Base-by-base conservation (phyloP, 2,113 vertebrate species). In the Coptodon rendalli region DNA sequence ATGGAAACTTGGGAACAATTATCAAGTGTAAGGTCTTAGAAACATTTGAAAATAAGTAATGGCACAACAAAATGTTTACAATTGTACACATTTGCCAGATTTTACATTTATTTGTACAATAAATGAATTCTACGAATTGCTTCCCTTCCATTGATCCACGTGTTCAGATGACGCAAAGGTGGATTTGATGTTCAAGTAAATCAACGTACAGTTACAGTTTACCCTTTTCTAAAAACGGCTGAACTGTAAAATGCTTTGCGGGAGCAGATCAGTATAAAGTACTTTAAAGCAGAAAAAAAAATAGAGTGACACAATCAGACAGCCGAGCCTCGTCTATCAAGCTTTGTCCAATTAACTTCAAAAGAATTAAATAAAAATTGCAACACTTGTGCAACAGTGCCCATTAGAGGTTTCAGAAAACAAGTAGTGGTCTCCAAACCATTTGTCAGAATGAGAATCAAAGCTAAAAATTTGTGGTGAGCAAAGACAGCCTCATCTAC, bases 51-150 rank as follows among this genome's bases (percentile, higher is more conserved):
- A 34, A 34, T 9, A 63, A 48, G 22, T 73, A 29, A 7, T 29
- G 71, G 16, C 24, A 5, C 4, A 31, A 48, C 6, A 17, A 43
- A 1, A 0, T 0, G 1, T 43, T 40, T 22, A 45, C 3, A 43
- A 73, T 73, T 27, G 5, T 16, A 27, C 2, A 73, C 3, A 45
- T 10, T 27, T 24, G 3, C 4, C 9, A 11, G 24, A 40, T 9
- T 50, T 50, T 27, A 19, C 1, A 6, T 17, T 19, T 29, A 17
- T 76, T 31, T 78, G 6, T 5, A 52, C 73, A 6, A 6, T 68
- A 31, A 31, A 27, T n/a, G 16, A 78, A 31, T 48, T 52, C 45
- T 17, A 78, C 3, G 0, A 13, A 31, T 19, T 31, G 71, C 71
- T 31, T 78, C 43, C 27, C 24, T 78, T 78, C 71, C 43, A 50